Evolutionary conservation across 1,140 invertebrate species (phyloP).

Genomic region (Pseudomyrmex sp.): DNA sequence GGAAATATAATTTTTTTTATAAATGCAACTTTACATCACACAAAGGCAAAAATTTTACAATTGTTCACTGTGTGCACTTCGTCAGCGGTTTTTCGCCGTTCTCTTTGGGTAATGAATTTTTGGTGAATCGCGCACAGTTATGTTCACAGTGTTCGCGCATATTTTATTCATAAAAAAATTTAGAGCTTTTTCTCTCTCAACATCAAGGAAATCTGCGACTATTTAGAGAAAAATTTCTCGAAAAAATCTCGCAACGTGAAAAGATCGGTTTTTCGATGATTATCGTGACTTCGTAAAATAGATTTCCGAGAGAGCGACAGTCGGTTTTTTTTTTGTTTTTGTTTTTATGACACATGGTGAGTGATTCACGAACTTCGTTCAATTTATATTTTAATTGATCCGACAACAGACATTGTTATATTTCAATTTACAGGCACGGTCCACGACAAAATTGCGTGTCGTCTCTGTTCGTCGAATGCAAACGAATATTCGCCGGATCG

Average conservation of each 20-base stretch:
- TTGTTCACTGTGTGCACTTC: not conserved
- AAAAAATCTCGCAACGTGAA: constrained; percentile 28
- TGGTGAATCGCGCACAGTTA: not conserved
- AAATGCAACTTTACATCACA: not conserved
- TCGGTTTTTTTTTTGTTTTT: not conserved
- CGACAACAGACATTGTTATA: constrained; percentile 68
- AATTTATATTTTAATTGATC: constrained; percentile 81
- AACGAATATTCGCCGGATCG: constrained; percentile 56
- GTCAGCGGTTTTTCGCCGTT: not conserved
- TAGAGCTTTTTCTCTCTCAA: constrained; percentile 20
- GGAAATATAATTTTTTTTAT: not conserved
- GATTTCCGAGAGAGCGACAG: constrained; percentile 41
- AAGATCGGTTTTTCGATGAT: constrained; percentile 52
- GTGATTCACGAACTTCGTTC: constrained; percentile 69
- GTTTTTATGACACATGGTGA: constrained; percentile 47
- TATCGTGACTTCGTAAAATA: constrained; percentile 49
- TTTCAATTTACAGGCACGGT: constrained; percentile 77
- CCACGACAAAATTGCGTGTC: constrained; percentile 72
- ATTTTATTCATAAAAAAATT: constrained; percentile 1
- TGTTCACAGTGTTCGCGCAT: not conserved
- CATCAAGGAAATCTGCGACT: constrained; percentile 23
- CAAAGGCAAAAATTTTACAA: not conserved
- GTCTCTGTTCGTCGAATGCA: not conserved
- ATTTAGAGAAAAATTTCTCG: constrained; percentile 23
- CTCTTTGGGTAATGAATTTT: not conserved